These are phyloP conservation scores for Archips crataeganus DNA, from an alignment of 2,888 invertebrate genomes.

Conservation along the genomic window DNA sequence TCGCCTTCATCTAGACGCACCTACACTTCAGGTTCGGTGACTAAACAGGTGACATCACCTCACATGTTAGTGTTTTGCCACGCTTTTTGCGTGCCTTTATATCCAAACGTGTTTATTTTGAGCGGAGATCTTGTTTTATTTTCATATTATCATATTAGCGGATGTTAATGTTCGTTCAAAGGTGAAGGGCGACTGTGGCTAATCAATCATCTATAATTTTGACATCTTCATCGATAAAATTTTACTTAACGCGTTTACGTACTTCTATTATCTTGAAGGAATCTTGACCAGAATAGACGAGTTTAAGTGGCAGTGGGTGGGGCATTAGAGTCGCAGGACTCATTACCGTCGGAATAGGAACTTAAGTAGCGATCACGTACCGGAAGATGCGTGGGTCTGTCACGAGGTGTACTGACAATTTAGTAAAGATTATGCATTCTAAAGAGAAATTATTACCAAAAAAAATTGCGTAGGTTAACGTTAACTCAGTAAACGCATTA, in stretches of 20 bases:
- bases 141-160: constrained; percentile 16
- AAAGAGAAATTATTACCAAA: background rate
- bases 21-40: constrained; percentile 10
- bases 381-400: background rate
- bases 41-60: constrained; percentile 21
- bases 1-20: constrained; percentile 14
- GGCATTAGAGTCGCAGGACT: background rate
- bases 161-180: constrained; percentile 3
- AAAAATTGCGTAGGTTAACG: too few species aligned
- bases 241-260: background rate
- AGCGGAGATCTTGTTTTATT: constrained; percentile 7
- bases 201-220: constrained; percentile 1
- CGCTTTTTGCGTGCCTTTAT: constrained; percentile 5
- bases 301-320: background rate
- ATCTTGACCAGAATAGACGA: background rate
- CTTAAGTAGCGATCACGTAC: too few species aligned
- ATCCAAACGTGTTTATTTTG: constrained; percentile 10
- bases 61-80: constrained; percentile 14
- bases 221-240: background rate
- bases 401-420: background rate
- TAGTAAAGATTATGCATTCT: background rate
- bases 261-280: background rate
- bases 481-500: too few species aligned
- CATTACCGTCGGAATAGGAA: background rate
- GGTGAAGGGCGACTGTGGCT: background rate